phyloP scores from a whole-genome alignment of 1,140 invertebrate species.

The Rhopalosiphum padi region DNA sequence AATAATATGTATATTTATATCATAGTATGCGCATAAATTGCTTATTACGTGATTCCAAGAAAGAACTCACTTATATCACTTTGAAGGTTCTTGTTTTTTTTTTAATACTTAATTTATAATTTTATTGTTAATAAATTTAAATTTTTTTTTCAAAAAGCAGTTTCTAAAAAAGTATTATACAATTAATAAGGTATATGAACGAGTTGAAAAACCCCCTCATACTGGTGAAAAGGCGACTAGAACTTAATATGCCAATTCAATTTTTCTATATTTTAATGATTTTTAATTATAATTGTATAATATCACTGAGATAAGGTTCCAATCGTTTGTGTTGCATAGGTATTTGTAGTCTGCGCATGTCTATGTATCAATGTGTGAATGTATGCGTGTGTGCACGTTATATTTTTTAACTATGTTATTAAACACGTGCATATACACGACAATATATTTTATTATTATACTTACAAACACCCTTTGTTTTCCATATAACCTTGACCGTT shows the following conservation, averaged over 20 bases:
- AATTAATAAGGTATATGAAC: too few relatives aligned
- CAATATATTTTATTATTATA: neutral
- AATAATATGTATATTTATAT: neutral
- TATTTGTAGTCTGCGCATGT: too few relatives aligned
- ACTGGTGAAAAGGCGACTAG: neutral
- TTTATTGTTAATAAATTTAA: too few relatives aligned
- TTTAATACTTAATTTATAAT: neutral
- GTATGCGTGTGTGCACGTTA: neutral
- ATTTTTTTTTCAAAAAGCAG: too few relatives aligned
- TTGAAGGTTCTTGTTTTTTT: neutral
- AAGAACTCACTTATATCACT: too few relatives aligned
- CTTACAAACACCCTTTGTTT: neutral
- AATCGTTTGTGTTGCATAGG: too few relatives aligned
- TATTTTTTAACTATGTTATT: conserved; percentile 18
- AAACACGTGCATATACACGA: neutral
- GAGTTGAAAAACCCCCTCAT: too few relatives aligned
- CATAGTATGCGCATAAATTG: neutral
- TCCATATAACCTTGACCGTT: neutral
- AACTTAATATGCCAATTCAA: neutral
- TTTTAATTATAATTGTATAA: neutral
- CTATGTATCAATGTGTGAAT: too few relatives aligned
- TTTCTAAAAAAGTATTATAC: too few relatives aligned
- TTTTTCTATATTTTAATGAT: neutral
- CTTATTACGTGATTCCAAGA: neutral
- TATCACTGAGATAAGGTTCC: neutral